phyloP scores from a whole-genome alignment of 2,113 vertebrate species.

The Merops nubicus region DNA sequence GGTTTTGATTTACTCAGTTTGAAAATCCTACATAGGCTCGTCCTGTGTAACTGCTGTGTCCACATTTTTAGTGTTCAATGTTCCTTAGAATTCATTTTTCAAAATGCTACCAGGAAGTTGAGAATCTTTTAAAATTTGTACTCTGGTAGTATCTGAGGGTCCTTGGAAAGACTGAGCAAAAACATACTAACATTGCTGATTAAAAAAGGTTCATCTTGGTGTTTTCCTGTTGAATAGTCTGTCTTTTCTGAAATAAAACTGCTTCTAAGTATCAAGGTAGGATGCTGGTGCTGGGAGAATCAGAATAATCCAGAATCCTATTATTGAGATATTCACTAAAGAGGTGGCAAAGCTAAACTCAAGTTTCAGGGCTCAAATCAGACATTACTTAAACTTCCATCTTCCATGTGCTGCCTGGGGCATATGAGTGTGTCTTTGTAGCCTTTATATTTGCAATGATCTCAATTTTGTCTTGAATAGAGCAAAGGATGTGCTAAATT shows the following conservation, averaged over 20 bases:
- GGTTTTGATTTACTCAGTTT: background rate
- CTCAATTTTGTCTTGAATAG: background rate
- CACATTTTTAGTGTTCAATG: background rate
- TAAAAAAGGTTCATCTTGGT: background rate
- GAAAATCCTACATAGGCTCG: background rate
- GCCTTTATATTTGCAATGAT: background rate
- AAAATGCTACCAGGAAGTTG: background rate
- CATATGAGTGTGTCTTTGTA: background rate
- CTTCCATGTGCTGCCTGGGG: accelerated
- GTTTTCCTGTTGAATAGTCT: background rate
- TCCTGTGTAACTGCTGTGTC: background rate
- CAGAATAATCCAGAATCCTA: background rate
- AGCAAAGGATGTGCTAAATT: background rate
- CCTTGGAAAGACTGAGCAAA: background rate
- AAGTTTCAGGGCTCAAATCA: background rate
- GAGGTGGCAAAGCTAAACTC: background rate
- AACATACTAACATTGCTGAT: background rate
- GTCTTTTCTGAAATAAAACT: background rate
- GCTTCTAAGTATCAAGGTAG: background rate
- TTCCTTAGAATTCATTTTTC: background rate
- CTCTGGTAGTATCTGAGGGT: background rate
- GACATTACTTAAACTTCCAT: background rate
- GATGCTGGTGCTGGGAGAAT: background rate
- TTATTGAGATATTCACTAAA: background rate
- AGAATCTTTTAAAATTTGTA: background rate